Base-by-base conservation (phyloP, 1,140 invertebrate genomes). In the Eupeodes corollae region DNA sequence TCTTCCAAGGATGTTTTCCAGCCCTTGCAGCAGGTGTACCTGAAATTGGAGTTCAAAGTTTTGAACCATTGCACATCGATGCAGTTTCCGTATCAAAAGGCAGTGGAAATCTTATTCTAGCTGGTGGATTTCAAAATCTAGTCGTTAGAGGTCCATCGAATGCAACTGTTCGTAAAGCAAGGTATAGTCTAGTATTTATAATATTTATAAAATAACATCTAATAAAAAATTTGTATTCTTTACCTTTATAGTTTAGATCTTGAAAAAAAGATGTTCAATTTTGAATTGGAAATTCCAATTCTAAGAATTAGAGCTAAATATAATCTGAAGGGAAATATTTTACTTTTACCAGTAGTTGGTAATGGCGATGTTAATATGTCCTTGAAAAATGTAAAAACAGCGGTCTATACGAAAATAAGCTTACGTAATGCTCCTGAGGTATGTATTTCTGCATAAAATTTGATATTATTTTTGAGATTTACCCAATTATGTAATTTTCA, bases 301-400 rank as follows among this genome's bases (percentile, higher is more conserved):
- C 63, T 78, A 16, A 68, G 70, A 6, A 73, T 77, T 9, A 70
- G 70, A 48, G 67, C 75, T 9, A 69, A 72, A 48, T 78, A 78
- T 50, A 73, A 76, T 57, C 56, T 78, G 2, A 76, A 74, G 52
- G 76, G 76, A 15, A 74, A 77, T 48, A 74, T 78, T 26, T 52
- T 78, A n/a, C 54, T 78, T 5, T 51, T 78, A 13, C 76, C 76
- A 1, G 50, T 78, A 13, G 59, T 76, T 5, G 76, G 76, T 14
- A 68, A 67, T 39, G 75, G 75, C 3, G 66, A 71, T 45, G 73
- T 73, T 33, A 69, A 70, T 30, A 57, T 77, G 51, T 61, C 68
- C 1, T 52, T 78, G 8, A 67, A 61, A 33, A 57, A 71, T 48
- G 72, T 77, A 1, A 66, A 72, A 18, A 76, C 75, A 0, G 69